phyloP scores from a whole-genome alignment of 1,140 invertebrate genomes.

The Geopemphigus sp. region DNA sequence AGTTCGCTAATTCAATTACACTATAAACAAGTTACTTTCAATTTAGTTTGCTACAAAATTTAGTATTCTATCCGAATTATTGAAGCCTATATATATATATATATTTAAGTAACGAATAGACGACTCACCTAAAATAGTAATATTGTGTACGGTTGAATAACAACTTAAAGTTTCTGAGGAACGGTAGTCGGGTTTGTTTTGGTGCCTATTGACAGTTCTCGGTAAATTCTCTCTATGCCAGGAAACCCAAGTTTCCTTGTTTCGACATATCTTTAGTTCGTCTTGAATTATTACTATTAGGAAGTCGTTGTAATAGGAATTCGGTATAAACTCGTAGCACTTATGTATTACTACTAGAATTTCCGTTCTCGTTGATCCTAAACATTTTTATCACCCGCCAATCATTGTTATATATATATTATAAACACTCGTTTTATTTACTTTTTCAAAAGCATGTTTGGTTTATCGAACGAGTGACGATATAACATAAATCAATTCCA shows the following conservation, averaged over 20 bases:
- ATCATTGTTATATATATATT: no score
- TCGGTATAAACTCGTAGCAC: not conserved
- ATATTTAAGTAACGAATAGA: not conserved
- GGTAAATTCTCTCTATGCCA: slow-evolving; percentile 1
- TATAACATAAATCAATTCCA: no score
- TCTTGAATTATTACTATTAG: slow-evolving; percentile 14
- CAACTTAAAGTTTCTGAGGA: not conserved
- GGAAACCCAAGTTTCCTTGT: not conserved
- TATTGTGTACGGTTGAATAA: slow-evolving; percentile 5
- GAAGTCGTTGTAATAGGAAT: not conserved
- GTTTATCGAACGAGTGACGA: no score
- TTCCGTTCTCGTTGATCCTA: not conserved
- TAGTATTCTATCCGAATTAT: not conserved
- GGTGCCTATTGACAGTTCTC: slow-evolving; percentile 8
- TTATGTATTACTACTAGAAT: not conserved
- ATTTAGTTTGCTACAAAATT: not conserved
- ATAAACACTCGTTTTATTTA: no score
- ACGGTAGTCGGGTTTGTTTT: not conserved
- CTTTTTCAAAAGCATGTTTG: no score
- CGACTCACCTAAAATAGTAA: not conserved
- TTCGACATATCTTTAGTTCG: not conserved
- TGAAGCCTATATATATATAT: not conserved
- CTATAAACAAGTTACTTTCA: not conserved
- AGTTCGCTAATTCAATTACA: not conserved
- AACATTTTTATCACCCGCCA: no score